Conservation (phyloP, 2,888 invertebrate genomes). For the Nebria brevicollis region DNA sequence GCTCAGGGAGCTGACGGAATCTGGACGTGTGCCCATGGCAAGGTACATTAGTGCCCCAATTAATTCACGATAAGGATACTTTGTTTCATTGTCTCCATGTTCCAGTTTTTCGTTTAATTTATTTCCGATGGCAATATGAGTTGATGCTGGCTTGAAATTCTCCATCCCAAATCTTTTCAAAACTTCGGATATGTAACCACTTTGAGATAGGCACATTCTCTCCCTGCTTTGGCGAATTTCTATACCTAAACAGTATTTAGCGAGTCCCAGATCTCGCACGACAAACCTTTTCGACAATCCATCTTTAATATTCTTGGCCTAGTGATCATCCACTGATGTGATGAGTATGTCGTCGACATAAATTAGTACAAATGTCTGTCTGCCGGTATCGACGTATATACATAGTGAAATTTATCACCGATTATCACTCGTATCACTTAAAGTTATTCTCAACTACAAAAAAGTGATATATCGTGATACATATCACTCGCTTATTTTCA, state of each 20-base stretch:
- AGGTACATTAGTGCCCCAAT: too few relatives aligned
- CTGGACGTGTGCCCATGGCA: too few relatives aligned
- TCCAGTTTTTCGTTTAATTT: conserved; percentile 10
- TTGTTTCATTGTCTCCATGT: neutral
- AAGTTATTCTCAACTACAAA: too few relatives aligned
- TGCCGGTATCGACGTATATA: neutral
- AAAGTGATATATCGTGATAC: too few relatives aligned
- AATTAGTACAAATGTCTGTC: neutral
- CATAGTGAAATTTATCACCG: too few relatives aligned
- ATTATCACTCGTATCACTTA: too few relatives aligned
- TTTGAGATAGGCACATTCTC: conserved; percentile 43
- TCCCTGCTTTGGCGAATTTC: conserved; percentile 39
- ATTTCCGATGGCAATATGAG: conserved; percentile 33
- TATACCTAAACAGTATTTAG: conserved; percentile 48
- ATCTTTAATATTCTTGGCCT: neutral
- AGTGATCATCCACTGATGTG: neutral
- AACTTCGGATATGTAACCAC: conserved; percentile 43
- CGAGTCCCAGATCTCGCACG: conserved; percentile 46
- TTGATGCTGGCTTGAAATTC: conserved; percentile 45
- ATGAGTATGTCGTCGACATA: conserved; percentile 17
- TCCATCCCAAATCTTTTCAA: conserved; percentile 47
- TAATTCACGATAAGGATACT: too few relatives aligned
- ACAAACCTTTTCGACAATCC: conserved; percentile 32
- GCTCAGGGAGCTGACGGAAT: too few relatives aligned
- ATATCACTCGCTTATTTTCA: too few relatives aligned